A percentile compares a stretch with the other conserved stretches of the same genome.
phyloP scores from a whole-genome alignment of 1,140 invertebrate genomes.

The Drosophila funebris region DNA sequence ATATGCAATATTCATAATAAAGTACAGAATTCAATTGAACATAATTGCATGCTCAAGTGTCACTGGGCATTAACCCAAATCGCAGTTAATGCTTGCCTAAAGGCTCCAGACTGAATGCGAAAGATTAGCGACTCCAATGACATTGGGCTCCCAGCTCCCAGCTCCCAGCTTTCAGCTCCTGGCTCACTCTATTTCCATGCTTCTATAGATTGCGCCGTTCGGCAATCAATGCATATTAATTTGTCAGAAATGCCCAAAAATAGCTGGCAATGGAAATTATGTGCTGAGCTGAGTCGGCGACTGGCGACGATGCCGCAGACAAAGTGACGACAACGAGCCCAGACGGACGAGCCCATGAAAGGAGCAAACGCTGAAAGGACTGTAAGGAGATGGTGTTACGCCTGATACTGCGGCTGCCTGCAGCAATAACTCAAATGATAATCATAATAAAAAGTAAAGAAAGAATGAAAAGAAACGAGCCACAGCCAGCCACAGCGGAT shows the following conservation, averaged over 20 bases:
- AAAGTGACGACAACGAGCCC: constrained; percentile 76
- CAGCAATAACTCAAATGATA: constrained; percentile 80
- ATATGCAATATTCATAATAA: neutral
- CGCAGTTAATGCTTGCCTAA: constrained; percentile 1
- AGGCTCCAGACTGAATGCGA: neutral
- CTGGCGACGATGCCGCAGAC: constrained; percentile 48
- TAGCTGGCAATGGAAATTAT: constrained; percentile 65
- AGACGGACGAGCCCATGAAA: constrained; percentile 64
- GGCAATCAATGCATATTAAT: constrained; percentile 63
- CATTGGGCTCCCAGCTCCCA: too few relatives aligned
- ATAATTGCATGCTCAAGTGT: neutral
- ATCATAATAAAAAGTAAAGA: constrained; percentile 68
- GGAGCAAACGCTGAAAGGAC: neutral
- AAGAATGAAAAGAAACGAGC: constrained; percentile 24
- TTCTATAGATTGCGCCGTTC: neutral
- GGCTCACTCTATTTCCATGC: constrained; percentile 7
- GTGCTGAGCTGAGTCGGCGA: constrained; percentile 41
- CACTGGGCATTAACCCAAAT: constrained; percentile 1
- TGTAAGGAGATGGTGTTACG: neutral
- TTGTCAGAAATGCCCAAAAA: constrained; percentile 54
- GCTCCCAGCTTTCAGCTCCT: too few relatives aligned
- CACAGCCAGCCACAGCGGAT: neutral
- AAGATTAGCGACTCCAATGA: constrained; percentile 2
- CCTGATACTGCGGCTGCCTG: constrained; percentile 57
- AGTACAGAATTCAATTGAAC: neutral